These are phyloP conservation scores for Thymelicus sylvestris DNA, from an alignment of 2,888 invertebrate species.

Conservation along the genomic window DNA sequence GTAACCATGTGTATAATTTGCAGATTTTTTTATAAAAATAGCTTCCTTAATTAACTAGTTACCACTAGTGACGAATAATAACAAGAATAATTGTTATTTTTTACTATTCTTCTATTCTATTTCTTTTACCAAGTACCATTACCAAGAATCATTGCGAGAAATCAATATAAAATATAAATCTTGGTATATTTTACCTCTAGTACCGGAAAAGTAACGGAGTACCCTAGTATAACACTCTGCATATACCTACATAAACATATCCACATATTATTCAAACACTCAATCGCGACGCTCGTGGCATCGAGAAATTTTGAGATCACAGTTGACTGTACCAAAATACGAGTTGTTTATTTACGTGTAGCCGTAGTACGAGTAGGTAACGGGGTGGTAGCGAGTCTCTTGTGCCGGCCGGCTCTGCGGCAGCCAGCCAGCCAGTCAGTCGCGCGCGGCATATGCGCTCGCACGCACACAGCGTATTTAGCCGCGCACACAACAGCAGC, in stretches of 20 bases:
- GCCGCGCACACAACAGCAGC: conserved; percentile 67
- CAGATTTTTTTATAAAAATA: no score
- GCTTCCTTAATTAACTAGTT: no score
- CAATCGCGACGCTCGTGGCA: not conserved
- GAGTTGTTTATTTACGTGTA: conserved; percentile 78
- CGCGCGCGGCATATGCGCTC: conserved; percentile 72
- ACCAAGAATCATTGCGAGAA: no score
- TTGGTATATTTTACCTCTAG: not conserved
- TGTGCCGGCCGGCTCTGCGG: conserved; percentile 38
- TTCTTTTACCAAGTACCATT: no score
- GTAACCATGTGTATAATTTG: no score
- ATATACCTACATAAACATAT: no score
- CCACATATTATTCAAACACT: not conserved
- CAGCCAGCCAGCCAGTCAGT: conserved; percentile 59
- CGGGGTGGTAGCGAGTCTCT: conserved; percentile 64
- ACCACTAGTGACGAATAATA: no score
- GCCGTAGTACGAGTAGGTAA: conserved; percentile 76
- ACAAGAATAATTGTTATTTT: no score
- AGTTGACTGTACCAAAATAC: conserved; percentile 41
- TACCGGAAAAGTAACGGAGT: not conserved
- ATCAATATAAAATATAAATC: no score
- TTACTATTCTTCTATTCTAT: no score
- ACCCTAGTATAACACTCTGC: no score
- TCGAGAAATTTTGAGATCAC: conserved; percentile 36
- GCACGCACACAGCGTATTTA: conserved; percentile 58